These are phyloP conservation scores for Mesoligia furuncula DNA, from an alignment of 2,888 invertebrate genomes.

Conservation along the genomic window DNA sequence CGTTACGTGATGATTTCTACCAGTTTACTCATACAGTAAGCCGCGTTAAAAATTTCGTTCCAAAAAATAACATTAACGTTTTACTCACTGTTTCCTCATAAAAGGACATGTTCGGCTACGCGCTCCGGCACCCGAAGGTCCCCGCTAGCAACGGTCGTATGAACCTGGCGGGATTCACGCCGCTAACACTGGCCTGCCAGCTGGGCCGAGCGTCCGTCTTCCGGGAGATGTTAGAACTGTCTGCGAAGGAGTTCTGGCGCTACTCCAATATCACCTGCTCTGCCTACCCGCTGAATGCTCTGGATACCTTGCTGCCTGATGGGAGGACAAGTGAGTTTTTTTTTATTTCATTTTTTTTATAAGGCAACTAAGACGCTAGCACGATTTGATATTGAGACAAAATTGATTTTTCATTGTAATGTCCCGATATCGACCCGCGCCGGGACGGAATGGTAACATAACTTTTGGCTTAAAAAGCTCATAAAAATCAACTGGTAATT, in stretches of 20 bases:
- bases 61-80: not conserved
- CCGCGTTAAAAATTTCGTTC: no score
- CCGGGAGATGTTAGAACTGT: conserved; percentile 99
- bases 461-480: not conserved
- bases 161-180: conserved; percentile 97
- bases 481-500: not conserved
- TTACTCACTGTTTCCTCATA: conserved; percentile 48
- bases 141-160: conserved; percentile 98
- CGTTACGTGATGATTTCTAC: not conserved
- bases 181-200: conserved; percentile 98
- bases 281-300: conserved; percentile 98
- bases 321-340: conserved; percentile 96
- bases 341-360: not conserved
- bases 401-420: no score
- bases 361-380: no score
- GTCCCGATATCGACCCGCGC: no score
- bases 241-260: conserved; percentile 98
- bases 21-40: not conserved
- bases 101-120: conserved; percentile 99
- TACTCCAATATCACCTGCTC: conserved; percentile 99
- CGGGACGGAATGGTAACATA: not conserved
- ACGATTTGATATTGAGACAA: not conserved
- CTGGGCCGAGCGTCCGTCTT: conserved; percentile 99
- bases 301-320: conserved; percentile 98
- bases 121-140: conserved; percentile 97